phyloP scores from a whole-genome alignment of 2,888 invertebrate genomes.

The Eudemis profundana region DNA sequence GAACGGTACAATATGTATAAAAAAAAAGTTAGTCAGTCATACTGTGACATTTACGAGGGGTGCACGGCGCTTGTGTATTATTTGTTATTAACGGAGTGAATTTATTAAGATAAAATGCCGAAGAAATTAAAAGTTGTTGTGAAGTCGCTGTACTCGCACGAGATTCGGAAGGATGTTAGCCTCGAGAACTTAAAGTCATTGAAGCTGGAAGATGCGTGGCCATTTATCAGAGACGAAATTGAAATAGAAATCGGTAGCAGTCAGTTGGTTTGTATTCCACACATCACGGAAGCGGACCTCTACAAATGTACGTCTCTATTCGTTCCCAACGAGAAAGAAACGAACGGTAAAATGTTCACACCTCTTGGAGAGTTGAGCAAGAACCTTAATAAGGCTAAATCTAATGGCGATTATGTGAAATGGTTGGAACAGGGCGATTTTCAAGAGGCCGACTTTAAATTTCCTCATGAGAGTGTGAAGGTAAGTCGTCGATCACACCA shows the following conservation, averaged over 20 bases:
- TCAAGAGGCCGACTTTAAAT: slow-evolving; percentile 73
- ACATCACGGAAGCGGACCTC: slow-evolving; percentile 81
- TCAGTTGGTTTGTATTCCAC: slow-evolving; percentile 80
- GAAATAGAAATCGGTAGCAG: slow-evolving; percentile 82
- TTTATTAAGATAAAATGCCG: slow-evolving; percentile 67
- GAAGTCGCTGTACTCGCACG: slow-evolving; percentile 80
- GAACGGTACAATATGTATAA: too few species aligned
- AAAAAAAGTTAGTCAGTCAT: slow-evolving; percentile 61
- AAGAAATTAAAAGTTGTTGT: slow-evolving; percentile 82
- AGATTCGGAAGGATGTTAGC: slow-evolving; percentile 82
- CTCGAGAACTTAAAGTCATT: slow-evolving; percentile 76
- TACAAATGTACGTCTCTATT: slow-evolving; percentile 81
- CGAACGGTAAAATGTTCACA: slow-evolving; percentile 79
- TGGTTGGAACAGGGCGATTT: slow-evolving; percentile 73
- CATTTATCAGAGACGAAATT: slow-evolving; percentile 82
- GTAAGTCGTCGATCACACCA: slow-evolving; percentile 54
- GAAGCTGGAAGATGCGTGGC: slow-evolving; percentile 82
- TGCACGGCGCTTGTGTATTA: slow-evolving; percentile 48
- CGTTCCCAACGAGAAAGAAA: slow-evolving; percentile 77
- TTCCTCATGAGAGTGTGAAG: slow-evolving; percentile 82
- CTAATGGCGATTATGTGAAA: slow-evolving; percentile 70
- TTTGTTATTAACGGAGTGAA: slow-evolving; percentile 38
- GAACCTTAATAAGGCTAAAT: slow-evolving; percentile 74
- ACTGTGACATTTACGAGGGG: slow-evolving; percentile 51
- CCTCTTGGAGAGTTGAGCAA: slow-evolving; percentile 76